These are phyloP conservation scores for Synergus umbraculus DNA, from an alignment of 2,888 invertebrate genomes.

Conservation along the genomic window DNA sequence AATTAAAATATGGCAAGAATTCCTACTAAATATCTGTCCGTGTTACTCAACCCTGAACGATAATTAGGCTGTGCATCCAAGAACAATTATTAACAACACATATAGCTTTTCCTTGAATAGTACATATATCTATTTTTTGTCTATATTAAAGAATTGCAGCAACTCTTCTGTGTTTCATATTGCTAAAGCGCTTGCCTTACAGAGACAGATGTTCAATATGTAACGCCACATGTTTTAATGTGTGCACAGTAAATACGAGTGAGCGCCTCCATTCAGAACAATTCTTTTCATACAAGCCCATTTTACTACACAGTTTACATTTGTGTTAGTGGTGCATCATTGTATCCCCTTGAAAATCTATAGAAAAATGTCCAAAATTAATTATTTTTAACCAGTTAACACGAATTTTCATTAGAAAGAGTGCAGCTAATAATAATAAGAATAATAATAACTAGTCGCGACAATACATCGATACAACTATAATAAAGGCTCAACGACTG, in stretches of 20 bases:
- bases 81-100: slow-evolving; percentile 7
- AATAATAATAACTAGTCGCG: no score
- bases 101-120: background rate
- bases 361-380: background rate
- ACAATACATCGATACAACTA: no score
- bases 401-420: background rate
- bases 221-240: slow-evolving; percentile 2
- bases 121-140: background rate
- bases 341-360: background rate
- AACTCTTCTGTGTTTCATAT: slow-evolving; percentile 28
- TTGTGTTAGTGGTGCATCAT: background rate
- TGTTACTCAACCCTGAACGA: background rate
- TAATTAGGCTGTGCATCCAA: background rate
- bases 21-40: no score
- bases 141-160: slow-evolving; percentile 1
- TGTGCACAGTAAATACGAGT: slow-evolving; percentile 58
- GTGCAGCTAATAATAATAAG: no score
- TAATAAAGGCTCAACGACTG: no score
- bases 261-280: slow-evolving; percentile 62
- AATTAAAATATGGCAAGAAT: no score
- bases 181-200: background rate
- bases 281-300: slow-evolving; percentile 53
- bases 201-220: slow-evolving; percentile 18
- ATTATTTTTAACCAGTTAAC: background rate
- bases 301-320: slow-evolving; percentile 43